phyloP scores from a whole-genome alignment of 1,140 invertebrate genomes.

The Plutomurus gul region DNA sequence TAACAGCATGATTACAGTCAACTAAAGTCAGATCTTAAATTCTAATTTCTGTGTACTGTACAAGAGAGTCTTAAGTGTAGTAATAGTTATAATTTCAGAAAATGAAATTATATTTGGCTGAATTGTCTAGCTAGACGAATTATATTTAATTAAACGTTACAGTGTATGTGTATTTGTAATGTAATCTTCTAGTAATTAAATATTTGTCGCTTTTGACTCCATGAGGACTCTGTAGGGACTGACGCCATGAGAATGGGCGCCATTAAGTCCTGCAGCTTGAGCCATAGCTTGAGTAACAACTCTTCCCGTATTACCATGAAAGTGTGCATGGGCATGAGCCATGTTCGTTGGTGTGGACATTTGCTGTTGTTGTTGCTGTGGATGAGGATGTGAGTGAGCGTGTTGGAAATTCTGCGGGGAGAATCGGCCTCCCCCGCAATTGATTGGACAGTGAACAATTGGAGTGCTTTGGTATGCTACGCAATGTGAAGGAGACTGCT shows the following conservation, averaged over 20 bases:
- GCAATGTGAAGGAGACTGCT: constrained; percentile 50
- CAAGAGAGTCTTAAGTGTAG: background rate
- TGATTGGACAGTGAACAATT: constrained; percentile 53
- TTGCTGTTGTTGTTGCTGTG: constrained; percentile 8
- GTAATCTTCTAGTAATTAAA: constrained; percentile 27
- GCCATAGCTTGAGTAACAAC: constrained; percentile 3
- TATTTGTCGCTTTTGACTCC: constrained; percentile 53
- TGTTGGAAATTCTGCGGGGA: constrained; percentile 48
- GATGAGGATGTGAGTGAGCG: background rate
- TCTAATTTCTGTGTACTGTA: background rate
- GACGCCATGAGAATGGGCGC: constrained; percentile 40
- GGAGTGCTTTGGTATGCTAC: constrained; percentile 53
- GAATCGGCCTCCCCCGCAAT: constrained; percentile 49
- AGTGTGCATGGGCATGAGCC: constrained; percentile 43
- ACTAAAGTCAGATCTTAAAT: background rate
- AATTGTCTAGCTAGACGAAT: background rate
- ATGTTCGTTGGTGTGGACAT: constrained; percentile 15
- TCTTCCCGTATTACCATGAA: constrained; percentile 36
- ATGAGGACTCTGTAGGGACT: constrained; percentile 50
- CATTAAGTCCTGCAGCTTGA: background rate
- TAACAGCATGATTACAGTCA: no score
- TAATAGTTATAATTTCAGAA: background rate
- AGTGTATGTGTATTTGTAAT: background rate
- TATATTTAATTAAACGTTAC: background rate
- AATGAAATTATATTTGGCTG: background rate